Evolutionary conservation across 1,140 invertebrate genomes (phyloP).

Genomic region (Muscidifurax raptorellus): DNA sequence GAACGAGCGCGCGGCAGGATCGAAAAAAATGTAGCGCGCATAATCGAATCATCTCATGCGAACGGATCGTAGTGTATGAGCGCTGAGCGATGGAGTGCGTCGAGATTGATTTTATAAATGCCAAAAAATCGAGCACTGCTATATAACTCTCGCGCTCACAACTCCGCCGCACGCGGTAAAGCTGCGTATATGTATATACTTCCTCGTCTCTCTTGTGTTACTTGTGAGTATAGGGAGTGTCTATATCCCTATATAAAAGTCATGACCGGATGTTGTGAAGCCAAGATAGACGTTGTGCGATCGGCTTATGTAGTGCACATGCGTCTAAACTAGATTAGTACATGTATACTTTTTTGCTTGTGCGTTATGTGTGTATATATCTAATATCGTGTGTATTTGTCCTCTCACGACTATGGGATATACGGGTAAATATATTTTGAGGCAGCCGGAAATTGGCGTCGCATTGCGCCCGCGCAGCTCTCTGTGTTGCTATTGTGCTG

Average conservation of each 20-base stretch:
- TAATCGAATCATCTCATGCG: conserved; percentile 16
- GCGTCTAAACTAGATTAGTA: too few relatives aligned
- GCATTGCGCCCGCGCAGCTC: neutral
- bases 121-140: neutral
- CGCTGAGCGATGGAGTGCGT: neutral
- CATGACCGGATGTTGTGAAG: too few relatives aligned
- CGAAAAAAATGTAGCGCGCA: neutral
- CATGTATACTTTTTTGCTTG: neutral
- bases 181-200: neutral
- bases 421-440: conserved; percentile 8
- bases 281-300: too few relatives aligned
- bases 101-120: conserved; percentile 2
- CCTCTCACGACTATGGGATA: neutral
- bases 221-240: neutral
- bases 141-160: neutral
- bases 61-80: neutral
- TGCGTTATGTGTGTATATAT: neutral
- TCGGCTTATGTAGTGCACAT: too few relatives aligned
- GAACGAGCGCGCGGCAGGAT: neutral
- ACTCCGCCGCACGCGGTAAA: neutral
- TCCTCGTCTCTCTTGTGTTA: neutral
- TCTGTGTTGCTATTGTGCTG: neutral
- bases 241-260: neutral
- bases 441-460: conserved; percentile 22
- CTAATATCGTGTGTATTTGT: neutral